Evolutionary conservation across 2,888 invertebrate species (phyloP), one percentile per base, ranked within the genome.

Genomic region (Synergus itoensis): DNA sequence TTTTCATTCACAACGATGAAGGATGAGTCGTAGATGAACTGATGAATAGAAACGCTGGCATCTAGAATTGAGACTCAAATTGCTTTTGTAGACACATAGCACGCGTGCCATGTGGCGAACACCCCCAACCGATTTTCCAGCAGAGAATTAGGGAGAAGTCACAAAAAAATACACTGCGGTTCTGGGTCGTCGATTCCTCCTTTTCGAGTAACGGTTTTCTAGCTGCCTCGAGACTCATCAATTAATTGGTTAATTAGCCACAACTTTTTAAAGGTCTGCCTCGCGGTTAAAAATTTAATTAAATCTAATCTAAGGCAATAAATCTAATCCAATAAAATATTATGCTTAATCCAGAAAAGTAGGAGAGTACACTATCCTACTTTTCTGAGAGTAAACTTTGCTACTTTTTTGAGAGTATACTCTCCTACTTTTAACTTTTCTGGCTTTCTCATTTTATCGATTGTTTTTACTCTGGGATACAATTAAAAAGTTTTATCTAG

Each of bases 41-140:
- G 53, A 73, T 53, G 73, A 73, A 73, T 73, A 73, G 73, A 73
- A 73, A 48, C 5, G 73, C 53, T 28, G 53, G n/a, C n/a, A 48
- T 73, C 48, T 53, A 73, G 73, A 36, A 73, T 73, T 28, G 36
- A 73, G 53, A 11, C 48, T 73, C 53, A 73, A 73, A 73, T 73
- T 73, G 48, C 48, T 73, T 73, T 45, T 73, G 73, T 73, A 53
- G 48, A 73, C 40, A 48, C 28, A 73, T 28, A 36, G 78, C 77
- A 77, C 79, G 77, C 76, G 83, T 80, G 79, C 80, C 83, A 83
- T 81, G 80, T 81, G 83, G 75, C 67, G 76, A 78, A 78, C 79
- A 83, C 81, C 83, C 83, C 69, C 69, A 78, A 80, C 76, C 76
- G 75, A 81, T 81, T 83, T 82, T 79, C 77, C 78, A 79, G 36